Conservation (phyloP, 2,113 vertebrate genomes). For the Semnornis frantzii region DNA sequence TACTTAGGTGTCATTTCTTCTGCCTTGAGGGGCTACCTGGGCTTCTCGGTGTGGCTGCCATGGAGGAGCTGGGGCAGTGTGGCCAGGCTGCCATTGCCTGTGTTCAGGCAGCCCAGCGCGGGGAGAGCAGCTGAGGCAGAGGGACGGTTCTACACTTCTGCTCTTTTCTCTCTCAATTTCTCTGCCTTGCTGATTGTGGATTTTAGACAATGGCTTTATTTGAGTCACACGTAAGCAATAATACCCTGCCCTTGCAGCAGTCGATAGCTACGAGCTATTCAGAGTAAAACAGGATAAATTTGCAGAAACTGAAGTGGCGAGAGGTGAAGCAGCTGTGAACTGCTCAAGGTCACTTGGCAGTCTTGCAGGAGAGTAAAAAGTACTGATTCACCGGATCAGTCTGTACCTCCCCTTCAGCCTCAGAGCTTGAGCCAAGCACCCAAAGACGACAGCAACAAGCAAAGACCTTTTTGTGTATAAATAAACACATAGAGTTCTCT, state of each 20-base stretch:
- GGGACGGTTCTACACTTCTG: neutral
- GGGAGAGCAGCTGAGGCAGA: neutral
- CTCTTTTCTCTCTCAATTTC: neutral
- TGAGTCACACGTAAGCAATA: neutral
- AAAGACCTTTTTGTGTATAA: slow-evolving; percentile 37
- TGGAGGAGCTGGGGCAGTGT: neutral
- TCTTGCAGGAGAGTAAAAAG: neutral
- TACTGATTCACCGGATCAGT: neutral
- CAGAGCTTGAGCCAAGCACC: slow-evolving; percentile 1
- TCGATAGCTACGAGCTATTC: neutral
- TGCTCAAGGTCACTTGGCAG: slow-evolving; percentile 14
- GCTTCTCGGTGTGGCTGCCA: neutral
- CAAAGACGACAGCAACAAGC: neutral
- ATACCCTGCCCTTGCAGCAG: neutral
- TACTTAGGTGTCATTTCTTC: neutral
- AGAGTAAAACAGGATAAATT: slow-evolving; percentile 1
- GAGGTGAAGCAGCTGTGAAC: neutral
- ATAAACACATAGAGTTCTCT: slow-evolving; percentile 36
- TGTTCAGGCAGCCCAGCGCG: neutral
- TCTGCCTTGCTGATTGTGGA: neutral
- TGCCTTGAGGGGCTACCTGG: neutral
- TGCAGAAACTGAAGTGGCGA: neutral
- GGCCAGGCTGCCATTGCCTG: neutral
- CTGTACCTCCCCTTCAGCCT: neutral
- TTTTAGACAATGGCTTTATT: neutral